Percentiles rank a stretch among this genome's conserved stretches.
Conservation (phyloP, 2,888 invertebrate species). For the Muschampia plurimacula region DNA sequence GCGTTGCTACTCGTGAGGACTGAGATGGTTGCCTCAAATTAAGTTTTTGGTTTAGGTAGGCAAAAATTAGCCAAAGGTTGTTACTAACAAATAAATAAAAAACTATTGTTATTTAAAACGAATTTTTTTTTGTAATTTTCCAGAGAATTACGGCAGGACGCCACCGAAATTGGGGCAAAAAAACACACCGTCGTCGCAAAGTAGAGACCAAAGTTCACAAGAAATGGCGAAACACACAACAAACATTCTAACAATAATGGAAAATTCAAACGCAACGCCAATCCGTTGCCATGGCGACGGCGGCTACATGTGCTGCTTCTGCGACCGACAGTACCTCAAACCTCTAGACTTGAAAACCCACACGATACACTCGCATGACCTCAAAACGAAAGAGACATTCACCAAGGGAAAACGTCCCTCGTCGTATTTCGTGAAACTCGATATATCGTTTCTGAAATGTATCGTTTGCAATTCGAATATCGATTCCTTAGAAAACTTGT, state of each 20-base stretch:
- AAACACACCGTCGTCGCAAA: too few relatives aligned
- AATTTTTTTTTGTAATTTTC: too few relatives aligned
- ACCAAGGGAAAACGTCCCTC: not conserved
- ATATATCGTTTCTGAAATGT: constrained; percentile 55
- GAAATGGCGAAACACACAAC: constrained; percentile 19
- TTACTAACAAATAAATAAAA: too few relatives aligned
- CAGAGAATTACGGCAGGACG: too few relatives aligned
- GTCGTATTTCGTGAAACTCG: constrained; percentile 53
- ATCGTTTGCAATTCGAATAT: constrained; percentile 42
- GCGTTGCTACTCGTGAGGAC: too few relatives aligned
- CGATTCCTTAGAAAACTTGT: constrained; percentile 42
- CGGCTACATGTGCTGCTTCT: constrained; percentile 54
- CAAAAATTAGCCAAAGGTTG: too few relatives aligned
- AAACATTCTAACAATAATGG: constrained; percentile 43
- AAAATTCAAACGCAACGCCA: constrained; percentile 52
- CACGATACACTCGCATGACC: constrained; percentile 8
- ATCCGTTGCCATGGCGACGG: constrained; percentile 48
- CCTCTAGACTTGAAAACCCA: constrained; percentile 55
- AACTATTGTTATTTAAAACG: too few relatives aligned
- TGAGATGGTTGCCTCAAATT: too few relatives aligned
- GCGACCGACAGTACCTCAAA: constrained; percentile 48
- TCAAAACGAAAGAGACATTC: constrained; percentile 21
- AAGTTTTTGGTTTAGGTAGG: too few relatives aligned
- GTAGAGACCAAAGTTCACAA: too few relatives aligned
- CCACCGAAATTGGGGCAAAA: too few relatives aligned